A percentile compares a stretch with the other conserved stretches of the same genome.
These are phyloP conservation scores for Bombus sylvicola DNA, from an alignment of 1,140 invertebrate genomes.

Conservation along the genomic window DNA sequence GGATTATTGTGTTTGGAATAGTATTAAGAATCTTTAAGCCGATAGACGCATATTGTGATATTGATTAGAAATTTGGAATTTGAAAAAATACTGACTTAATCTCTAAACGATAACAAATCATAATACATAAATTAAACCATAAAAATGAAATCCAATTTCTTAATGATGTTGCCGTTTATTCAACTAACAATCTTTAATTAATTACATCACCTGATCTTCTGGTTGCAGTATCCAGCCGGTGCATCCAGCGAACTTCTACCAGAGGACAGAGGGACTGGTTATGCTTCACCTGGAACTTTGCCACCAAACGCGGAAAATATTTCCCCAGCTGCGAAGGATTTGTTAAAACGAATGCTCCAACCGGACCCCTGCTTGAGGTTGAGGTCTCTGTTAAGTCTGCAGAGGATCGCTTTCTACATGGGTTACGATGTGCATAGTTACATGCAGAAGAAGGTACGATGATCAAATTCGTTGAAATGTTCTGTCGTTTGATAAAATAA, in stretches of 20 bases:
- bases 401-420: constrained; percentile 83
- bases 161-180: neutral
- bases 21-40: no score
- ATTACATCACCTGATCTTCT: neutral
- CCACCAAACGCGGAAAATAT: constrained; percentile 63
- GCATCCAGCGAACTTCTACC: constrained; percentile 35
- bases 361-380: constrained; percentile 79
- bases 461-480: neutral
- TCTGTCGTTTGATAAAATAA: neutral
- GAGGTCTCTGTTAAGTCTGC: constrained; percentile 76
- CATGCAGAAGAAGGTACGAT: constrained; percentile 72
- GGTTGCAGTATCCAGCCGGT: constrained; percentile 60
- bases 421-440: constrained; percentile 77
- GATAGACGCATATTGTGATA: no score
- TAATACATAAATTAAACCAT: no score
- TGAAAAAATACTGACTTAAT: no score
- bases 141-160: no score
- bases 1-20: no score
- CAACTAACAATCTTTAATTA: neutral
- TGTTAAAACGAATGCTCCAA: constrained; percentile 80
- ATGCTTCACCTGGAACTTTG: constrained; percentile 56
- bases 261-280: constrained; percentile 15
- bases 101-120: no score
- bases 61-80: neutral
- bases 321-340: constrained; percentile 74